Evolutionary conservation across 2,113 vertebrate genomes (phyloP), one percentile per base, ranked within the genome.

Genomic region (Centrocercus urophasianus): DNA sequence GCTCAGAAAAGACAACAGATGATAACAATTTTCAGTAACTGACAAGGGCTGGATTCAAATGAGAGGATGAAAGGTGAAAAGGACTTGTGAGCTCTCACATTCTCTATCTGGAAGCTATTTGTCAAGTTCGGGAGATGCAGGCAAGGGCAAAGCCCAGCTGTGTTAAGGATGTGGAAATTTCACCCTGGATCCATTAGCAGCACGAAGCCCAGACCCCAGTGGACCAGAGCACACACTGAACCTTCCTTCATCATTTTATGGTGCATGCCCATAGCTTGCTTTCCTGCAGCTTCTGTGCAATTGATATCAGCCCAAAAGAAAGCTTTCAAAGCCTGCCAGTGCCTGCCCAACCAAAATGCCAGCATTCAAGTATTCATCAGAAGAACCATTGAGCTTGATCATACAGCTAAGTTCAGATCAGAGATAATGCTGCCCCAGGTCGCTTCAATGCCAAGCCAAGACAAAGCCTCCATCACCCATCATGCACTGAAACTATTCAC

Each of bases 31-130:
- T 86, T 57, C 80, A 86, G 73, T 63, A 91, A 78, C 73, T 83
- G 50, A 71, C 54, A 83, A 76, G 30, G 50, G 38, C 50, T 77
- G 48, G 65, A 88, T 78, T 93, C 85, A 93, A 60, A 86, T 5
- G 2, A 57, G 52, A 86, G 52, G 45, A 61, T 8, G 1, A 89
- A 85, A 93, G 75, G 96, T 96, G 96, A 97, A 88, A 63, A 92
- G 96, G 78, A 88, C 96, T 95, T 86, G 5, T 0, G 0, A 94
- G 82, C 75, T 95, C 38, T 61, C 73, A 92, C 2, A 0, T 93
- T 83, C 69, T 67, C 81, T 91, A 52, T 92, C 77, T 93, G 82
- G 77, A 92, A 92, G 50, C 76, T 83, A 93, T 93, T 93, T 96
- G 70, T 95, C 89, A 93, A 54, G 65, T 72, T 69, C 48, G 83